Conservation (phyloP, 2,888 invertebrate genomes). For the Biston betularia region DNA sequence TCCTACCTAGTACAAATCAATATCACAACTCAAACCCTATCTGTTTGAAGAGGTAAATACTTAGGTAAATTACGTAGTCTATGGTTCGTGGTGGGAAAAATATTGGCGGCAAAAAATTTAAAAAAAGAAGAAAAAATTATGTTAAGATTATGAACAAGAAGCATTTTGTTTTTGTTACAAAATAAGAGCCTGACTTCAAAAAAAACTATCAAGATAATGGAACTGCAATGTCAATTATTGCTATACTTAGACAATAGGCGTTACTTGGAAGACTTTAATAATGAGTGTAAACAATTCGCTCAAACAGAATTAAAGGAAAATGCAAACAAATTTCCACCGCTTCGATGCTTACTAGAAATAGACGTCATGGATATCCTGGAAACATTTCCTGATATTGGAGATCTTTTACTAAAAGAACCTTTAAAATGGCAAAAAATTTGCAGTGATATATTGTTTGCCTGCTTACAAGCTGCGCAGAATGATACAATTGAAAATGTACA, state of each 20-base stretch:
- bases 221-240: constrained; percentile 65
- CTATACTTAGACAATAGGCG: constrained; percentile 72
- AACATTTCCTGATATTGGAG: constrained; percentile 60
- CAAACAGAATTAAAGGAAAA: constrained; percentile 57
- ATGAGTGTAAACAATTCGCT: constrained; percentile 60
- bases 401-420: constrained; percentile 69
- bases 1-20: too few species aligned
- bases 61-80: too few species aligned
- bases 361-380: constrained; percentile 73
- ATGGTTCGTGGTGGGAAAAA: too few species aligned
- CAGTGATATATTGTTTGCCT: constrained; percentile 69
- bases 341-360: constrained; percentile 65
- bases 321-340: constrained; percentile 68
- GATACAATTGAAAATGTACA: constrained; percentile 52
- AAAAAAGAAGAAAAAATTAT: too few species aligned
- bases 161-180: not conserved
- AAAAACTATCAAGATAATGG: constrained; percentile 51
- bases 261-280: constrained; percentile 63
- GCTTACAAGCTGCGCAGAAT: constrained; percentile 59
- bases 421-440: constrained; percentile 63
- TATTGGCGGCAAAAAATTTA: too few species aligned
- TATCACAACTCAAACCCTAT: too few species aligned
- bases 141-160: not conserved
- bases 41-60: too few species aligned
- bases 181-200: constrained; percentile 13